phyloP scores from a whole-genome alignment of 2,113 vertebrate genomes.

The Irena cyanogastra region DNA sequence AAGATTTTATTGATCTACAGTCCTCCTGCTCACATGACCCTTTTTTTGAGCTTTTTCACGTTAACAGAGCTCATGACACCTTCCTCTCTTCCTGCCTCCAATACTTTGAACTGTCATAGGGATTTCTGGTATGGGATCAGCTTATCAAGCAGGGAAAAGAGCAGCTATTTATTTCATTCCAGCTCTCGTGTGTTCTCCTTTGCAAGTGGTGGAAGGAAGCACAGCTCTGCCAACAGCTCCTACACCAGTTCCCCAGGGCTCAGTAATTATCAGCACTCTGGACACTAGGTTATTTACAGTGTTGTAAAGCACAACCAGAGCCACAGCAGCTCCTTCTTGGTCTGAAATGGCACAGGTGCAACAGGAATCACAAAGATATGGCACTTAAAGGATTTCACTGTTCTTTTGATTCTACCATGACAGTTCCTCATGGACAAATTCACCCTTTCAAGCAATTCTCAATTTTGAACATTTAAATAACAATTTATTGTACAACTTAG shows the following conservation, averaged over 20 bases:
- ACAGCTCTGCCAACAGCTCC: not conserved
- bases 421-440: not conserved
- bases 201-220: conserved; percentile 11
- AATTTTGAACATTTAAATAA: not conserved
- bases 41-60: not conserved
- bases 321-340: not conserved
- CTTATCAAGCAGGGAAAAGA: not conserved
- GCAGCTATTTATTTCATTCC: conserved; percentile 10
- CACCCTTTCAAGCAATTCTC: not conserved
- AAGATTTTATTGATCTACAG: not conserved
- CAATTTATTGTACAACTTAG: not conserved
- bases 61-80: not conserved
- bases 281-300: not conserved
- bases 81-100: not conserved
- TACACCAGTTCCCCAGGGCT: not conserved
- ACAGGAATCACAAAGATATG: not conserved
- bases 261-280: not conserved
- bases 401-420: not conserved
- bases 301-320: not conserved
- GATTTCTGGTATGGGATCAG: not conserved
- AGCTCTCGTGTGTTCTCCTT: not conserved
- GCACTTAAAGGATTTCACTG: not conserved
- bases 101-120: not conserved
- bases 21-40: not conserved
- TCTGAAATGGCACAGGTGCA: not conserved